Conservation (phyloP, 2,888 invertebrate species). For the Volucella bombylans region DNA sequence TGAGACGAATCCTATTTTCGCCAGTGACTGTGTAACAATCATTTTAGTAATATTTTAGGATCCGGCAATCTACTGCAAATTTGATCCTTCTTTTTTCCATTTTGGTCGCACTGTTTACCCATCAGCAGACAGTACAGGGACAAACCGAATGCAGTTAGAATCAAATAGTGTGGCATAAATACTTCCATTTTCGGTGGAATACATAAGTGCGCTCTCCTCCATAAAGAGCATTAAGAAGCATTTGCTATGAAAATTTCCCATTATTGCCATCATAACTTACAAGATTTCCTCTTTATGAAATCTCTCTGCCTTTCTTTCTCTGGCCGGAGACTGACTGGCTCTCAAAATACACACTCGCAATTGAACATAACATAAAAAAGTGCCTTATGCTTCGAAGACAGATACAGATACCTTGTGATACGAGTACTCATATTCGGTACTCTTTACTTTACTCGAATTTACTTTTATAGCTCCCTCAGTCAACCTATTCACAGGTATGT, state of each 20-base stretch:
- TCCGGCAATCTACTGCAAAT: too few relatives aligned
- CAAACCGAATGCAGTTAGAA: conserved; percentile 28
- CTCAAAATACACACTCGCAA: conserved; percentile 31
- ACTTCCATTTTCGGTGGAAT: conserved; percentile 69
- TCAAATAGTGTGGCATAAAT: conserved; percentile 56
- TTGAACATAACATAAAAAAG: conserved; percentile 51
- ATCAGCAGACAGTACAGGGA: not conserved
- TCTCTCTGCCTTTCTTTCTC: conserved; percentile 2
- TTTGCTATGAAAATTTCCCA: conserved; percentile 65
- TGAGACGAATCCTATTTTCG: too few relatives aligned
- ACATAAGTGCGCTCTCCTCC: conserved; percentile 47
- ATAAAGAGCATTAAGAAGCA: conserved; percentile 54
- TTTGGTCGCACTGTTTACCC: conserved; percentile 57
- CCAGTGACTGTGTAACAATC: too few relatives aligned
- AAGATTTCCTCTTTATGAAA: conserved; percentile 63
- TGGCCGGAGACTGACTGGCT: conserved; percentile 7
- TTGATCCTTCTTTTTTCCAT: too few relatives aligned
- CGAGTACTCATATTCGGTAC: too few relatives aligned
- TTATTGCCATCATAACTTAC: conserved; percentile 72
- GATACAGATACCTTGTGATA: conserved; percentile 51
- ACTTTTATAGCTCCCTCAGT: conserved; percentile 48
- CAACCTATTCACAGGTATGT: not conserved
- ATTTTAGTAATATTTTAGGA: too few relatives aligned
- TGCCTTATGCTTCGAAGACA: conserved; percentile 29
- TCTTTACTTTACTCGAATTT: conserved; percentile 31